These are phyloP conservation scores for Actias luna DNA, from an alignment of 2,888 invertebrate genomes.

Conservation along the genomic window DNA sequence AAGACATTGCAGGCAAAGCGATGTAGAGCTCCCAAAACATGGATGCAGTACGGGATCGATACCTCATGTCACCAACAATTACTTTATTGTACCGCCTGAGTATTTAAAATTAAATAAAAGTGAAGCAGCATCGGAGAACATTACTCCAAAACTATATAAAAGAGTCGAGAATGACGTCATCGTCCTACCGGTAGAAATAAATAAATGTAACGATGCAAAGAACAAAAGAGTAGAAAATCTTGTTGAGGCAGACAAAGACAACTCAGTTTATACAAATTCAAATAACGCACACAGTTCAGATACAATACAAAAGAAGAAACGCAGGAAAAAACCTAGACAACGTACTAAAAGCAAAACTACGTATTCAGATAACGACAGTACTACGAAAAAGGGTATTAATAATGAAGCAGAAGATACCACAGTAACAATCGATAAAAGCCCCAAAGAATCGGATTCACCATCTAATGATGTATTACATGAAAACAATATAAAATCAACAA, in stretches of 20 bases:
- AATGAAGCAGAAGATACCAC: not conserved
- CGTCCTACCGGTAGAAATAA: slow-evolving; percentile 14
- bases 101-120: slow-evolving; percentile 30
- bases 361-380: not conserved
- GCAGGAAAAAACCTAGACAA: slow-evolving; percentile 10
- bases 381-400: not conserved
- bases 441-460: not conserved
- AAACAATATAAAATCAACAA: not conserved
- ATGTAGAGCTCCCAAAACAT: slow-evolving; percentile 28
- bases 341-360: not conserved
- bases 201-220: slow-evolving; percentile 15
- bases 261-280: not conserved
- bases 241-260: not conserved
- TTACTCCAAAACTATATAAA: slow-evolving; percentile 4
- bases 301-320: not conserved
- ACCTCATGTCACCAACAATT: slow-evolving; percentile 48
- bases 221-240: slow-evolving; percentile 20
- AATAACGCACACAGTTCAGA: not conserved
- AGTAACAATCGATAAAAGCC: not conserved
- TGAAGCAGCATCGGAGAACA: slow-evolving; percentile 1
- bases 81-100: slow-evolving; percentile 44
- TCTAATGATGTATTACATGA: not conserved
- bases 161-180: not conserved
- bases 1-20: slow-evolving; percentile 38
- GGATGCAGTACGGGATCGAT: slow-evolving; percentile 21